These are phyloP conservation scores for Spea bombifrons DNA, from an alignment of 2,113 vertebrate species.

Conservation along the genomic window DNA sequence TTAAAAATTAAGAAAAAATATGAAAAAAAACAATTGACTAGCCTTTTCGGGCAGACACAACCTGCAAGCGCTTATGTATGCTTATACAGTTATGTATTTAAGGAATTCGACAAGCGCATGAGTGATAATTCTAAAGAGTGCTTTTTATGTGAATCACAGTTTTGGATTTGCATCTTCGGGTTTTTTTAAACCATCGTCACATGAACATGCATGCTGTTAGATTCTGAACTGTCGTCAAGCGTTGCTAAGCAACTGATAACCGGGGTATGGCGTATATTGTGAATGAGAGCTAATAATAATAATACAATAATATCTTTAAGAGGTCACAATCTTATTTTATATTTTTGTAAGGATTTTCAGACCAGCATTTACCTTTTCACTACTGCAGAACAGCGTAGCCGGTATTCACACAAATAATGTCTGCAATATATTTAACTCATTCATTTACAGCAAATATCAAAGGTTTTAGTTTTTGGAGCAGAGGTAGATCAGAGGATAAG, in stretches of 20 bases:
- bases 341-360: background rate
- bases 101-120: background rate
- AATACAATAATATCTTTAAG: constrained; percentile 12
- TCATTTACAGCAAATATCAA: too few relatives aligned
- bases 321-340: constrained; percentile 4
- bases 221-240: constrained; percentile 14
- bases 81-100: too few relatives aligned
- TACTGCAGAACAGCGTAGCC: too few relatives aligned
- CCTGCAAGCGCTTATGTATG: too few relatives aligned
- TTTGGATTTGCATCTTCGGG: background rate
- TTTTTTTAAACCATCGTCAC: constrained; percentile 2
- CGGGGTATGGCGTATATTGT: constrained; percentile 8
- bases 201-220: constrained; percentile 4
- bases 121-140: background rate
- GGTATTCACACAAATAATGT: too few relatives aligned
- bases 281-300: constrained; percentile 19
- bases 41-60: too few relatives aligned
- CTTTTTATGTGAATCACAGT: background rate
- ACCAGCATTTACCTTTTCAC: too few relatives aligned
- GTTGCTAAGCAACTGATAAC: constrained; percentile 38
- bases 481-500: too few relatives aligned
- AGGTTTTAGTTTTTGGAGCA: too few relatives aligned
- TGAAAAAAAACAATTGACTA: too few relatives aligned
- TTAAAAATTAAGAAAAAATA: too few relatives aligned
- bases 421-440: too few relatives aligned